Evolutionary conservation across 2,797 vertebrate genomes (phyloP), one percentile per base, ranked within the genome.

Genomic region (Bufotes viridis): DNA sequence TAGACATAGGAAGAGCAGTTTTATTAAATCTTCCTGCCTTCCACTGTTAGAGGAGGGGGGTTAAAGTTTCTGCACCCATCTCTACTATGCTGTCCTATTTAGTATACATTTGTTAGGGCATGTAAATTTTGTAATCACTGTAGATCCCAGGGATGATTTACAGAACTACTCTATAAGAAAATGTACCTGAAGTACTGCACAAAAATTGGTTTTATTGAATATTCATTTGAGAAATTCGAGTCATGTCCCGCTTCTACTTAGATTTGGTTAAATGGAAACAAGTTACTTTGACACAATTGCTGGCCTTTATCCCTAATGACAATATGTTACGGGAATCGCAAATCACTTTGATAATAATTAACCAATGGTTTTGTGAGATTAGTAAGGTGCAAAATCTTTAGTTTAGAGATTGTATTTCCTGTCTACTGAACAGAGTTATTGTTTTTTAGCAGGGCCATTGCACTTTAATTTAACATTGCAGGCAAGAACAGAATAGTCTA

Each of bases 351-450:
- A 78, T 78, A 84, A 88, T 88, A 22, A 88, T 88, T 84, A 88
- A 88, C 82, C 29, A 80, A 70, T 12, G 60, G 65, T 51, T 84
- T 74, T 61, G 63, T 72, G 55, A 22, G 17, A 69, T 78, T 67
- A 84, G 87, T 14, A 69, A 79, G 29, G 65, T 78, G 76, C 26
- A 82, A 61, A 88, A 78, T 58, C 34, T 34, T 20, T 60, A 60
- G 29, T 65, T 87, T 67, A 26, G 22, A 88, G 29, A 84, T 84
- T 84, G 81, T 61, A 72, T 88, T 88, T 88, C 82, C 87, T 84
- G 75, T 70, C 87, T 84, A 84, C 63, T 88, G 82, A 88, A 80
- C 81, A 88, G 87, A 61, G 81, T 88, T 88, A 88, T 88, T 88
- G 81, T 84, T 81, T 67, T 63, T 78, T 70, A 75, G 60, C 87